Evolutionary conservation across 2,888 invertebrate genomes (phyloP), one percentile per base, ranked within the genome.

Genomic region (Sarcophaga variegata): DNA sequence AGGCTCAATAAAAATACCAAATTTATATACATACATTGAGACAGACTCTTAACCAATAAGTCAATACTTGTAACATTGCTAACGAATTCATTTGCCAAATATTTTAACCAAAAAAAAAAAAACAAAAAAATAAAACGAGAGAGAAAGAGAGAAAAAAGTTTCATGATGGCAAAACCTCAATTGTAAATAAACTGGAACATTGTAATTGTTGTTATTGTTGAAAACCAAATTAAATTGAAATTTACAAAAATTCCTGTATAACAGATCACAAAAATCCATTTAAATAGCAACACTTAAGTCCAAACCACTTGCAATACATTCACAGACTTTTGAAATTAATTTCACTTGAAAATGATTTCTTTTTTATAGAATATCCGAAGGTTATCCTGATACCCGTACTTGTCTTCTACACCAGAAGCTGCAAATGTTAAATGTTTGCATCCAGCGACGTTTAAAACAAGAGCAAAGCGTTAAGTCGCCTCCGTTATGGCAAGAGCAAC

Each of bases 351-450:
- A 27, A n/a, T 27, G 2, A 49, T 12, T 62, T 45, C 11, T 49
- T 64, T 49, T 64, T 67, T 67, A 70, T 88, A 98, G 97, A 89
- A 94, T 98, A 84, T 95, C 96, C n/a, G 94, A 95, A 70, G 98
- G 97, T 14, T 95, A 96, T 89, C 99, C 99, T 0, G 98, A 98
- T 93, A 96, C 97, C 64, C 96, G 97, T 83, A 97, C 97, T 10
- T 98, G 98, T 92, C 94, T 99, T 66, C 94, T 99, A 17, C 97
- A 99, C 93, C 99, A 99, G 94, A 99, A 99, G 93, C 95, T 99
- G 64, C 98, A 98, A 94, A 95, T 97, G 94, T 93, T 97, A 62
- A 97, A 97, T 91, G 96, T 96, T 91, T 97, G 97, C 93, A 96
- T 97, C 89, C 95, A 95, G 86, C 94, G 96, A 70, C 95, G 95